phyloP scores from a whole-genome alignment of 2,113 vertebrate genomes.

The Furnarius figulus region DNA sequence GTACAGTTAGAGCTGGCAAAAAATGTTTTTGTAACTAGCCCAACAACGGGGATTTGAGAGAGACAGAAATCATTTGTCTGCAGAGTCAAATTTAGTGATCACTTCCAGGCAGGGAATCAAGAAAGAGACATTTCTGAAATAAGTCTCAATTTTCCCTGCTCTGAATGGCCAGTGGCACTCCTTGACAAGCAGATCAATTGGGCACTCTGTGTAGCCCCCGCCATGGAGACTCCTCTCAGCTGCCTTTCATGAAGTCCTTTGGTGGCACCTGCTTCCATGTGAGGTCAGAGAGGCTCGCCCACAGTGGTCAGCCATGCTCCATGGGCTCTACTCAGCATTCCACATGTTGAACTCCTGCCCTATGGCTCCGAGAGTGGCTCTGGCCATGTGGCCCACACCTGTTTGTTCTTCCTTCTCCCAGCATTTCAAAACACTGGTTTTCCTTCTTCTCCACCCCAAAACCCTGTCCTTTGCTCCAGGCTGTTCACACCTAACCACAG shows the following conservation, averaged over 20 bases:
- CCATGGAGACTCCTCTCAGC: neutral
- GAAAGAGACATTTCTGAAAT: neutral
- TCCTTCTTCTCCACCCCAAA: neutral
- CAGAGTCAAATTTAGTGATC: neutral
- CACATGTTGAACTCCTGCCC: accelerated
- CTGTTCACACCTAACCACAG: neutral
- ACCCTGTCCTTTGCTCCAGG: neutral
- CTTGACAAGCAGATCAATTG: accelerated
- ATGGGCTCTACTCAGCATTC: neutral
- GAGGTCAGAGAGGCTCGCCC: neutral
- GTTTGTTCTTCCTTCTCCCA: neutral
- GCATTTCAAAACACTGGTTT: neutral
- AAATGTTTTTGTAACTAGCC: neutral
- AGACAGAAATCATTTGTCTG: neutral
- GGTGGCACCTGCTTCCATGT: neutral
- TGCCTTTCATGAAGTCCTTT: neutral
- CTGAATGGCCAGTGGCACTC: neutral
- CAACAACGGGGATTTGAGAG: neutral
- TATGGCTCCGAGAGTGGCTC: neutral
- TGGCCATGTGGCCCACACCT: neutral
- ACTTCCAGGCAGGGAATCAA: neutral
- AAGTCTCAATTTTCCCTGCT: neutral
- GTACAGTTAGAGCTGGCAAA: neutral
- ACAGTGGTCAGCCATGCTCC: neutral
- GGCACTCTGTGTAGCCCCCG: accelerated